These are phyloP conservation scores for Olivierus martensii DNA, from an alignment of 1,140 invertebrate species.

Conservation along the genomic window DNA sequence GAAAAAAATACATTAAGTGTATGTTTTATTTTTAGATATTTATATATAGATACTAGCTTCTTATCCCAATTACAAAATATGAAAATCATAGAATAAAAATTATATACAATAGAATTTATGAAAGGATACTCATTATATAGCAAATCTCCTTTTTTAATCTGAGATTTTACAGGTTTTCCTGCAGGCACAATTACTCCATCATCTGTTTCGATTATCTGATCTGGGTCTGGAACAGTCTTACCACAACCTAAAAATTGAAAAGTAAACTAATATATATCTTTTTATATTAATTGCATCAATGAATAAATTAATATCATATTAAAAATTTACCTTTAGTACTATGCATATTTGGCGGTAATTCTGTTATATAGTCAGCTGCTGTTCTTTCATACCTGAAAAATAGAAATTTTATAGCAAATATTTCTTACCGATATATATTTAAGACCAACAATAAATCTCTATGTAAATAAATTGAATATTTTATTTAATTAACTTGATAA, in stretches of 20 bases:
- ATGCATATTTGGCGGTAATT: conserved; percentile 59
- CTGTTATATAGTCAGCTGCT: conserved; percentile 54
- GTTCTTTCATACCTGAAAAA: conserved; percentile 47
- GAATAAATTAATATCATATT: background rate
- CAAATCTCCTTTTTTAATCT: conserved; percentile 20
- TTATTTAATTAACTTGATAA: no score
- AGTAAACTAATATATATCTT: background rate
- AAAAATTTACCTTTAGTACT: conserved; percentile 50
- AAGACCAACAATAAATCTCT: no score
- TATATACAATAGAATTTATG: no score
- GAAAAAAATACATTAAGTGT: no score
- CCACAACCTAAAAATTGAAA: conserved; percentile 25
- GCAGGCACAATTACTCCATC: conserved; percentile 23
- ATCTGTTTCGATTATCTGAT: conserved; percentile 13
- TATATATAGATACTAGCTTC: no score
- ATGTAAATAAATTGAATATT: no score
- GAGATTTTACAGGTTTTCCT: conserved; percentile 19
- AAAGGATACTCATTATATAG: conserved; percentile 34
- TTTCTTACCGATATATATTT: no score
- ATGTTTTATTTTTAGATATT: no score
- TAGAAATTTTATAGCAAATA: no score
- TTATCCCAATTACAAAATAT: no score
- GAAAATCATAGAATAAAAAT: no score
- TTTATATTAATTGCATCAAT: no score
- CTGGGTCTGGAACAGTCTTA: conserved; percentile 20